phyloP scores from a whole-genome alignment of 2,797 vertebrate species.

The Amblyopsis hoosieri region DNA sequence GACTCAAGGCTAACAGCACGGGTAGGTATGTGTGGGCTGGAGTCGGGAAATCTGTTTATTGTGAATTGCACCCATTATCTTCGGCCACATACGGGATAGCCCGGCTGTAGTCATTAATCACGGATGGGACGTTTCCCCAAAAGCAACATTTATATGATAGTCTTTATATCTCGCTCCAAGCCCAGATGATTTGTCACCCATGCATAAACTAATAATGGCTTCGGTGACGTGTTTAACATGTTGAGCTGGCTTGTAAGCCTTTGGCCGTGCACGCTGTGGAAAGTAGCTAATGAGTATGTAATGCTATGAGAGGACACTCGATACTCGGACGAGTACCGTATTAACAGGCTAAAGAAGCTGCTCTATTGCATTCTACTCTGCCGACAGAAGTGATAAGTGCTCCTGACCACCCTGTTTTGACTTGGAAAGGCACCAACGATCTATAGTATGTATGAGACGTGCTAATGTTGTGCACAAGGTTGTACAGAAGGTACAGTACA shows the following conservation, averaged over 20 bases:
- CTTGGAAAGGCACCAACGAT: too few species aligned
- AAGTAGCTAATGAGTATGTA: conserved; percentile 14
- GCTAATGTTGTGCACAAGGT: too few species aligned
- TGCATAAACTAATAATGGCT: conserved; percentile 26
- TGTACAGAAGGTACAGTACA: too few species aligned
- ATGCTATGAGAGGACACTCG: conserved; percentile 10
- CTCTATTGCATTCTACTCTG: too few species aligned
- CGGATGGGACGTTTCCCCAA: conserved; percentile 31
- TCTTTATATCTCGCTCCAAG: conserved; percentile 26
- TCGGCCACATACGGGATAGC: conserved; percentile 41
- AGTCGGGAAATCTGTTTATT: conserved; percentile 36
- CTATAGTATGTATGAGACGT: too few species aligned
- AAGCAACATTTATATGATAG: conserved; percentile 34
- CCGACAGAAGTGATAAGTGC: too few species aligned
- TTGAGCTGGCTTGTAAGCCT: neutral
- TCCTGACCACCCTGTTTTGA: too few species aligned
- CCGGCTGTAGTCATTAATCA: conserved; percentile 39
- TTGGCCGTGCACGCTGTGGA: conserved; percentile 4
- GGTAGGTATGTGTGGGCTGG: conserved; percentile 30
- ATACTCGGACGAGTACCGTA: conserved; percentile 5
- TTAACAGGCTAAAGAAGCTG: neutral
- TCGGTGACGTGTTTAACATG: conserved; percentile 27
- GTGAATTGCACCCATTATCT: conserved; percentile 47
- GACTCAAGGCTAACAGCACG: conserved; percentile 33
- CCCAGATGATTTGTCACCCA: conserved; percentile 27